These are phyloP conservation scores for Eleginops maclovinus DNA, from an alignment of 2,113 vertebrate genomes.

Conservation along the genomic window DNA sequence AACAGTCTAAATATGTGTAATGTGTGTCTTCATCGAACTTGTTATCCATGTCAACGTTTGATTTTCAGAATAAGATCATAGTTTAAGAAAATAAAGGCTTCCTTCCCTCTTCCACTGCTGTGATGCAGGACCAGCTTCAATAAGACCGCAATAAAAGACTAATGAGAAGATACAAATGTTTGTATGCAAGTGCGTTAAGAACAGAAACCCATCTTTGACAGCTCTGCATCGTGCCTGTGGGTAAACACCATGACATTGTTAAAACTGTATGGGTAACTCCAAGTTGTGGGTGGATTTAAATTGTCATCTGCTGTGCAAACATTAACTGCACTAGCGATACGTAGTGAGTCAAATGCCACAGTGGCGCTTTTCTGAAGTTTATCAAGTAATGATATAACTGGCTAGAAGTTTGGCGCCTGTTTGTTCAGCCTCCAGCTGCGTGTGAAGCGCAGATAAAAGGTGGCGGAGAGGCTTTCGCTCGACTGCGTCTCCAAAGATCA, in stretches of 20 bases:
- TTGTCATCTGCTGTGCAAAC: slow-evolving; percentile 50
- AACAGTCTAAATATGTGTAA: slow-evolving; percentile 8
- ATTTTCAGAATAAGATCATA: slow-evolving; percentile 5
- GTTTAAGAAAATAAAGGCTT: slow-evolving; percentile 5
- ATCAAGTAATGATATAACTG: slow-evolving; percentile 36
- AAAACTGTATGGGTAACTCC: slow-evolving; percentile 26
- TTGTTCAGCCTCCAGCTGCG: slow-evolving; percentile 66
- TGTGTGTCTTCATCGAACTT: neutral
- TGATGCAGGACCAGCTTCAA: neutral
- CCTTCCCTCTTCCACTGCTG: too few species aligned
- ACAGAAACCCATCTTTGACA: slow-evolving; percentile 14
- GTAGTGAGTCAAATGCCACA: slow-evolving; percentile 54
- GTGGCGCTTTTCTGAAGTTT: slow-evolving; percentile 42
- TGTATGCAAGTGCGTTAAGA: neutral
- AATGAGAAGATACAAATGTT: too few species aligned
- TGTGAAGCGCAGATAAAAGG: slow-evolving; percentile 62
- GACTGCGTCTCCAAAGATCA: slow-evolving; percentile 44
- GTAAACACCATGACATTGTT: slow-evolving; percentile 19
- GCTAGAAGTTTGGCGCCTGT: slow-evolving; percentile 50
- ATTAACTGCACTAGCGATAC: slow-evolving; percentile 27
- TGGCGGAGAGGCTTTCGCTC: slow-evolving; percentile 53
- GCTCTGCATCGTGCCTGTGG: slow-evolving; percentile 54
- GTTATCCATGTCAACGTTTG: neutral
- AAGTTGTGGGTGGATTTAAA: slow-evolving; percentile 51
- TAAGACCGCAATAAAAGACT: too few species aligned